Evolutionary conservation across 2,888 invertebrate genomes (phyloP).

Genomic region (Andricus curvator): DNA sequence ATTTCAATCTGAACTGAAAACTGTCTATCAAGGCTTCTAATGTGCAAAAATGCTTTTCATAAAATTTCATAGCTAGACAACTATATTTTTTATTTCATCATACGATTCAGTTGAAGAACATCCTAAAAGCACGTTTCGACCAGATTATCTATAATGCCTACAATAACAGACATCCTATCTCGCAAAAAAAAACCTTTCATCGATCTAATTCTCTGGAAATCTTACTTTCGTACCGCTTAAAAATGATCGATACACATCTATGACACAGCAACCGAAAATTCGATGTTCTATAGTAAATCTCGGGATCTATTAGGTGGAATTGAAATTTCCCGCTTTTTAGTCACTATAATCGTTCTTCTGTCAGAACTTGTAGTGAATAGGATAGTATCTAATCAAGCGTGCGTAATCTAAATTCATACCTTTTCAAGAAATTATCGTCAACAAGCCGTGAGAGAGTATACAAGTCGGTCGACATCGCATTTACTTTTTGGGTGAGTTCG

Average conservation of each 20-base stretch:
- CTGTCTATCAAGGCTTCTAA: no score
- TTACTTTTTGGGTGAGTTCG: conserved; percentile 34
- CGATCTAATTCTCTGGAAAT: conserved; percentile 16
- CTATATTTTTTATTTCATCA: neutral
- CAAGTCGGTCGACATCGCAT: conserved; percentile 41
- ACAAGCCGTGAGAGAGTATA: conserved; percentile 17
- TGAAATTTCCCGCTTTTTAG: conserved; percentile 29
- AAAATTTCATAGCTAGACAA: neutral
- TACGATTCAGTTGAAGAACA: neutral
- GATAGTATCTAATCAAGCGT: conserved; percentile 36
- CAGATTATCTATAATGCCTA: neutral
- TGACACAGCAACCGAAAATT: conserved; percentile 9
- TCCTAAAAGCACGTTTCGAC: neutral
- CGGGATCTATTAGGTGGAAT: conserved; percentile 20
- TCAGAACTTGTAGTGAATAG: conserved; percentile 9
- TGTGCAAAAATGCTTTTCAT: neutral
- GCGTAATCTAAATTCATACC: conserved; percentile 41
- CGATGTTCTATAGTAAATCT: conserved; percentile 24
- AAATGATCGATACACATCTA: conserved; percentile 24
- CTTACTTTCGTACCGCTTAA: conserved; percentile 3
- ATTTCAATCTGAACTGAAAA: no score
- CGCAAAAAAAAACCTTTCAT: neutral
- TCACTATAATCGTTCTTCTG: conserved; percentile 8
- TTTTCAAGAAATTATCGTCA: conserved; percentile 40
- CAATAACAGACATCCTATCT: neutral